Conservation (phyloP, 2,888 invertebrate species). For the Troides oblongomaculatus region DNA sequence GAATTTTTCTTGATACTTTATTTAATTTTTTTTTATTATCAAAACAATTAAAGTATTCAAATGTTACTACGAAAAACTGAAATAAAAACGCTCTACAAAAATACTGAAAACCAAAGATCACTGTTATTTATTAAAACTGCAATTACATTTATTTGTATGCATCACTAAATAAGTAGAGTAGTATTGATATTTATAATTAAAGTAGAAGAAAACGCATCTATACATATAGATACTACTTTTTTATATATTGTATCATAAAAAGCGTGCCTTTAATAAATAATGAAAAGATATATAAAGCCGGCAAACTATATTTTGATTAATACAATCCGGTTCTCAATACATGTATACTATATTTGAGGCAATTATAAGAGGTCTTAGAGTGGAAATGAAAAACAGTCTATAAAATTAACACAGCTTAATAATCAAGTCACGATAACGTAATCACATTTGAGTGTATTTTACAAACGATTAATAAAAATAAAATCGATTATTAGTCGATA, state of each 20-base stretch:
- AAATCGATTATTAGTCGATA: background rate
- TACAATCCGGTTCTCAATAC: background rate
- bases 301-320: constrained; percentile 2
- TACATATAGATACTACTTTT: background rate
- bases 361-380: constrained; percentile 10
- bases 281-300: background rate
- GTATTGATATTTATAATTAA: too few species aligned
- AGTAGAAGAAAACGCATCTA: too few species aligned
- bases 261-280: background rate
- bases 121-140: too few species aligned
- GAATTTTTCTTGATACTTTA: too few species aligned
- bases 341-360: background rate
- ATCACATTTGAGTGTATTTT: background rate
- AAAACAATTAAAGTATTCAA: too few species aligned
- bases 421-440: constrained; percentile 12
- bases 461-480: constrained; percentile 7
- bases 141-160: too few species aligned
- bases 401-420: constrained; percentile 6
- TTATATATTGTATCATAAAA: background rate
- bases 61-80: too few species aligned
- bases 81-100: too few species aligned
- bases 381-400: constrained; percentile 8
- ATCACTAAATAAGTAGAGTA: too few species aligned
- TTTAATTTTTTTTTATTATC: too few species aligned
- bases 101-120: too few species aligned